Evolutionary conservation across 1,140 invertebrate genomes (phyloP).

Genomic region (Littorina saxatilis): DNA sequence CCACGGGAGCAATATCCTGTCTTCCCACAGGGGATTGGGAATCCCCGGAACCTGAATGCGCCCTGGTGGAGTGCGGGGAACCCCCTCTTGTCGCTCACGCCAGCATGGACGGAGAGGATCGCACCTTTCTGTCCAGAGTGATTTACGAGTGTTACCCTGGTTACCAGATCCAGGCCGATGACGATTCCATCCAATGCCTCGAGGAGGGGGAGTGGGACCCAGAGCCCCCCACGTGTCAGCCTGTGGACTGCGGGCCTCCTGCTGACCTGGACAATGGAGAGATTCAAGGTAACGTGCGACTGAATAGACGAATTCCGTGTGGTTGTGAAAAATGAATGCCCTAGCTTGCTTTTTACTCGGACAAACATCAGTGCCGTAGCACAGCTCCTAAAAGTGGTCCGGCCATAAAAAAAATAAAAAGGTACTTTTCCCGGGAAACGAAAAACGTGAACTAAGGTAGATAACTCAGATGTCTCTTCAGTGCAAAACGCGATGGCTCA

Average conservation of each 20-base stretch:
- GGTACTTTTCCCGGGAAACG: no score
- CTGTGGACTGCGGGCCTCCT: conserved; percentile 56
- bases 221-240: conserved; percentile 56
- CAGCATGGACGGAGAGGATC: conserved; percentile 17
- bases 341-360: no score
- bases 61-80: conserved; percentile 52
- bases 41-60: conserved; percentile 55
- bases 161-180: conserved; percentile 43
- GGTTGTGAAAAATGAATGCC: no score
- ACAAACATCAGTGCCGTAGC: no score
- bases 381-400: no score
- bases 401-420: no score
- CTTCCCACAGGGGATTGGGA: conserved; percentile 64
- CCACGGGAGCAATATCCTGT: conserved; percentile 54
- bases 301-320: no score
- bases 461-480: no score
- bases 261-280: conserved; percentile 47
- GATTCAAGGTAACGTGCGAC: no score
- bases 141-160: conserved; percentile 61
- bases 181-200: conserved; percentile 66
- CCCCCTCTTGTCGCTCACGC: conserved; percentile 57
- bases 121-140: conserved; percentile 46
- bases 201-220: conserved; percentile 71
- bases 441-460: no score
- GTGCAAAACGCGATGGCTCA: no score